A percentile compares a stretch with the other conserved stretches of the same genome.
Conservation (phyloP, 1,140 invertebrate species). For the Medauroidea extradentata region DNA sequence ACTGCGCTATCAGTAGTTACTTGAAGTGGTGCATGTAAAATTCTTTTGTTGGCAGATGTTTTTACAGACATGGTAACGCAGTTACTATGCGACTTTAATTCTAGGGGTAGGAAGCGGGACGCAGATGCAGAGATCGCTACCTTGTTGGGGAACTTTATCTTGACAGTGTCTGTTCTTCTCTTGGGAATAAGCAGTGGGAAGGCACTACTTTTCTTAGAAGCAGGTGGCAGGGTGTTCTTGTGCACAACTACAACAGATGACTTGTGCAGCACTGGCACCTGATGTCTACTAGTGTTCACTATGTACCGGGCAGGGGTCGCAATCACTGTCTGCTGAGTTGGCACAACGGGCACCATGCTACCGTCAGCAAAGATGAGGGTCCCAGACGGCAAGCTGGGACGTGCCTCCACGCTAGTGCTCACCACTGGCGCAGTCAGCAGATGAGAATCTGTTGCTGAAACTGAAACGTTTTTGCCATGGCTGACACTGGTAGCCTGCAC, state of each 20-base stretch:
- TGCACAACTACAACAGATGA: not conserved
- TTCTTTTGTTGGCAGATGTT: no score
- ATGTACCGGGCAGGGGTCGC: not conserved
- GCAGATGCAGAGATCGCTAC: slow-evolving; percentile 6
- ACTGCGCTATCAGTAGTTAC: no score
- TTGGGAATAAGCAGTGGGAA: no score
- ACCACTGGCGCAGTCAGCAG: slow-evolving; percentile 7
- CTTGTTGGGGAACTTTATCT: slow-evolving; percentile 8
- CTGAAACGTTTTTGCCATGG: not conserved
- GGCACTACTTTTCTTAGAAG: no score
- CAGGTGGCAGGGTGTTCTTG: not conserved
- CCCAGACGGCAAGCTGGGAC: not conserved
- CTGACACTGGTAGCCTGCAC: no score
- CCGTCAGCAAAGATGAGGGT: slow-evolving; percentile 10
- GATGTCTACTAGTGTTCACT: not conserved
- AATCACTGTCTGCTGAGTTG: not conserved
- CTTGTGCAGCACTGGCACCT: not conserved
- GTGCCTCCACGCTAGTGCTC: slow-evolving; percentile 4
- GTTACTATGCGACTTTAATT: no score
- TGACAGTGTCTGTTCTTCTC: not conserved
- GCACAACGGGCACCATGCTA: slow-evolving; percentile 8
- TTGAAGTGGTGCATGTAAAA: no score
- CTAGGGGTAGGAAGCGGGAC: not conserved
- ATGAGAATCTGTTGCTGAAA: slow-evolving; percentile 5
- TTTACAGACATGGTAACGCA: no score